A percentile compares a stretch with the other conserved stretches of the same genome.
Evolutionary conservation across 2,888 invertebrate species (phyloP).

Genomic region (Hydraecia micacea): DNA sequence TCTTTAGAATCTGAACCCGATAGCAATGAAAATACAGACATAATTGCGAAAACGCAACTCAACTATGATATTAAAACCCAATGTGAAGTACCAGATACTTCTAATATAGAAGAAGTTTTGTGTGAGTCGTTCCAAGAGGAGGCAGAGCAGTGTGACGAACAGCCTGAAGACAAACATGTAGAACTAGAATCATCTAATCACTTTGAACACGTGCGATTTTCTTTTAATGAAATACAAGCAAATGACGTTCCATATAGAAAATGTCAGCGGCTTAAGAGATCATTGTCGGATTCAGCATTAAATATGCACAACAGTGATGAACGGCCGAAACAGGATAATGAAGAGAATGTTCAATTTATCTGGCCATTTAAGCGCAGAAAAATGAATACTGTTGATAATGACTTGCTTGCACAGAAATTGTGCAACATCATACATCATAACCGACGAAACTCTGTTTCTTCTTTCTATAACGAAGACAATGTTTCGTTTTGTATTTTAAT

Average conservation of each 20-base stretch:
- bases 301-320: constrained; percentile 62
- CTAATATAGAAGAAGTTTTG: constrained; percentile 26
- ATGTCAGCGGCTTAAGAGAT: constrained; percentile 77
- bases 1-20: constrained; percentile 17
- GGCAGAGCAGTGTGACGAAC: constrained; percentile 20
- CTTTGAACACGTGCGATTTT: constrained; percentile 28
- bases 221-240: constrained; percentile 37
- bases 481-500: constrained; percentile 86
- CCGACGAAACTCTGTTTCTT: constrained; percentile 85
- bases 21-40: constrained; percentile 10
- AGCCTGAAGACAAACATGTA: constrained; percentile 13
- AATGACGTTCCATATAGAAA: constrained; percentile 39
- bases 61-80: constrained; percentile 12
- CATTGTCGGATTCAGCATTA: constrained; percentile 84
- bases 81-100: constrained; percentile 35
- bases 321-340: constrained; percentile 62
- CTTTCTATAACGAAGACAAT: constrained; percentile 82
- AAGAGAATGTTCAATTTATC: constrained; percentile 63
- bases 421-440: constrained; percentile 79
- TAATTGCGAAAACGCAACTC: constrained; percentile 9
- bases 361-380: constrained; percentile 79
- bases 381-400: constrained; percentile 69
- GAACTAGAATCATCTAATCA: constrained; percentile 26
- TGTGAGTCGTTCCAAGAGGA: constrained; percentile 15
- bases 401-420: constrained; percentile 72